A percentile compares a stretch with the other conserved stretches of the same genome.
phyloP scores from a whole-genome alignment of 2,113 vertebrate species.

The Zosterops hypoxanthus region DNA sequence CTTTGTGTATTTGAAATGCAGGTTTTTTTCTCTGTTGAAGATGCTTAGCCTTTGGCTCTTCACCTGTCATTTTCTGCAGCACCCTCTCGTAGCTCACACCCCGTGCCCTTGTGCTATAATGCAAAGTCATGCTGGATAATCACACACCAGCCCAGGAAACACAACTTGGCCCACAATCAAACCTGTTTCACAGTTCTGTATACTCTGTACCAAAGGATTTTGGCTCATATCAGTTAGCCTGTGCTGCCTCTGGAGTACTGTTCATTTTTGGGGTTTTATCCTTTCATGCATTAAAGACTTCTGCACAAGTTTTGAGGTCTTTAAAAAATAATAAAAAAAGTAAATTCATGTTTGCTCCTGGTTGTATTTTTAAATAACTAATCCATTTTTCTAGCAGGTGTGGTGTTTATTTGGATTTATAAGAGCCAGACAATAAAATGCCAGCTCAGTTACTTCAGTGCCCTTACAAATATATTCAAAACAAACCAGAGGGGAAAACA shows the following conservation, averaged over 20 bases:
- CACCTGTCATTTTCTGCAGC: neutral
- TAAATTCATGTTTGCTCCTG: neutral
- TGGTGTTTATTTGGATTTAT: neutral
- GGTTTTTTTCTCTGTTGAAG: neutral
- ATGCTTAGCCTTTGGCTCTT: neutral
- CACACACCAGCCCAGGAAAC: constrained; percentile 8
- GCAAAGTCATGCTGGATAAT: constrained; percentile 59
- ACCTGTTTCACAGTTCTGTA: constrained; percentile 5
- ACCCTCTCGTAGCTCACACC: neutral
- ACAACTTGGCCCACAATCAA: constrained; percentile 8
- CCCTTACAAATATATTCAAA: neutral
- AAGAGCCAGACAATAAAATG: neutral
- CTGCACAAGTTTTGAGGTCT: neutral
- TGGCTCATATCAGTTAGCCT: neutral
- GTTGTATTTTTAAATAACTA: neutral
- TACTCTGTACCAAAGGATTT: neutral
- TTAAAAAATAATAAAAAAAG: neutral
- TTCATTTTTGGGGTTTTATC: neutral
- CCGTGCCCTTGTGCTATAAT: neutral
- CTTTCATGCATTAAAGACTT: neutral
- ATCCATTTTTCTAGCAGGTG: neutral
- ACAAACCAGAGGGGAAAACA: neutral
- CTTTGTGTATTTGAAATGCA: neutral
- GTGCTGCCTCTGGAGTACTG: neutral
- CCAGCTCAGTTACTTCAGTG: neutral